phyloP scores from a whole-genome alignment of 2,888 invertebrate species.

The Pycnomerus fuliginosus region DNA sequence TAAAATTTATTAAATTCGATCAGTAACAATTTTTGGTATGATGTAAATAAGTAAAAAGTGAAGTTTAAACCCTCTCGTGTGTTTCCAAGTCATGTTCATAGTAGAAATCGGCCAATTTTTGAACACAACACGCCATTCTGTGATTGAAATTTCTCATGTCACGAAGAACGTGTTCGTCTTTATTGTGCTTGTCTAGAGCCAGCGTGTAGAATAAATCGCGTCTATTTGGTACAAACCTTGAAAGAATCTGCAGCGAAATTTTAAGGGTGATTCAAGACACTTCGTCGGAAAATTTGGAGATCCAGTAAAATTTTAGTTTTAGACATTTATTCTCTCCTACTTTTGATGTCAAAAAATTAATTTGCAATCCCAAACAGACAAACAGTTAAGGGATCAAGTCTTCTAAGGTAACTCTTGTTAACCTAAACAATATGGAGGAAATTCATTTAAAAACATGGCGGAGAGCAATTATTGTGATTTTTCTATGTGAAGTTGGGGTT shows the following conservation, averaged over 20 bases:
- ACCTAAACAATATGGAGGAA: neutral
- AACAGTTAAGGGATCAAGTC: neutral
- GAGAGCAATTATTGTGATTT: too few relatives aligned
- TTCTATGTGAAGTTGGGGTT: too few relatives aligned
- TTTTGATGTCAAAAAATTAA: too few relatives aligned
- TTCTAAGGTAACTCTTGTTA: too few relatives aligned
- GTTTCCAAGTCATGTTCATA: conserved; percentile 58
- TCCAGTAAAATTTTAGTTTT: too few relatives aligned
- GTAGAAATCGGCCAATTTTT: conserved; percentile 63
- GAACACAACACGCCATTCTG: conserved; percentile 60
- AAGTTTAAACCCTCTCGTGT: conserved; percentile 30
- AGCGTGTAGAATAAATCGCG: conserved; percentile 36
- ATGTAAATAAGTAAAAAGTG: too few relatives aligned
- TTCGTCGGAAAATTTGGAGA: neutral
- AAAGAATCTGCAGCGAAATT: conserved; percentile 34
- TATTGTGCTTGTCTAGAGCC: conserved; percentile 36
- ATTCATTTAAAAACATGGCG: conserved; percentile 1
- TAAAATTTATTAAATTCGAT: too few relatives aligned
- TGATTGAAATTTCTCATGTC: conserved; percentile 55
- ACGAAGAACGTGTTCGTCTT: conserved; percentile 46
- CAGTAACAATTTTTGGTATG: too few relatives aligned
- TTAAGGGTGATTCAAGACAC: neutral
- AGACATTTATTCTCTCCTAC: too few relatives aligned
- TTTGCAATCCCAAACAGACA: neutral
- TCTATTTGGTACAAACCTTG: conserved; percentile 40